phyloP scores from a whole-genome alignment of 2,797 vertebrate genomes.

The Gouania willdenowi region DNA sequence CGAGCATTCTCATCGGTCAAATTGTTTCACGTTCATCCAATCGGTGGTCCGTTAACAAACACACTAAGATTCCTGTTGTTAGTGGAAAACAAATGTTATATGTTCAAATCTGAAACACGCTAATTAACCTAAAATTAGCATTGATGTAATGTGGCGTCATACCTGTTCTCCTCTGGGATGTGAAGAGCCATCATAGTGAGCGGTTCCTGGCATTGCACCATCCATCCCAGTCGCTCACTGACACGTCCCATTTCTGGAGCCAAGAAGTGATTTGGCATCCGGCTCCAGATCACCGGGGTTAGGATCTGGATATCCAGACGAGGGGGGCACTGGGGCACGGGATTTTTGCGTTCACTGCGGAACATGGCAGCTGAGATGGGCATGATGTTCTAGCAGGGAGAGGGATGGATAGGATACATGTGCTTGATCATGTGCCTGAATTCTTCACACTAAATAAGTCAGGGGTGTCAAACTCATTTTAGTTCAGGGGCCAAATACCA shows the following conservation, averaged over 20 bases:
- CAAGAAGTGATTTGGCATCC: slow-evolving; percentile 90
- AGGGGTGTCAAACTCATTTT: no score
- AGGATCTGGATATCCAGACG: slow-evolving; percentile 85
- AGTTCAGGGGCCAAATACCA: no score
- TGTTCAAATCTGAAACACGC: no score
- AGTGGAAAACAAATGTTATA: no score
- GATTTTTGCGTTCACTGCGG: slow-evolving; percentile 88
- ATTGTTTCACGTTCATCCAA: no score
- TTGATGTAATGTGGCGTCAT: no score
- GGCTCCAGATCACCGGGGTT: slow-evolving; percentile 91
- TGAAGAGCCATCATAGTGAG: slow-evolving; percentile 94
- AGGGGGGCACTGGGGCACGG: slow-evolving; percentile 88
- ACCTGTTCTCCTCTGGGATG: slow-evolving; percentile 92
- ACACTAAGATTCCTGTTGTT: no score
- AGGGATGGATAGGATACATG: background rate
- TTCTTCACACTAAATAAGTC: no score
- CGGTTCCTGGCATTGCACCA: slow-evolving; percentile 82
- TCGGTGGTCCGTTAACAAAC: no score
- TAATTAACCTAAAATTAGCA: no score
- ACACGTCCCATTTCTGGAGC: slow-evolving; percentile 74
- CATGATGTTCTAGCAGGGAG: slow-evolving; percentile 87
- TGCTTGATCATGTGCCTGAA: no score
- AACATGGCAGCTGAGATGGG: slow-evolving; percentile 95
- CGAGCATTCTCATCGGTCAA: no score
- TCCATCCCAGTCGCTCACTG: slow-evolving; percentile 86